Conservation (phyloP, 2,113 vertebrate genomes). For the Vanacampus margaritifer region DNA sequence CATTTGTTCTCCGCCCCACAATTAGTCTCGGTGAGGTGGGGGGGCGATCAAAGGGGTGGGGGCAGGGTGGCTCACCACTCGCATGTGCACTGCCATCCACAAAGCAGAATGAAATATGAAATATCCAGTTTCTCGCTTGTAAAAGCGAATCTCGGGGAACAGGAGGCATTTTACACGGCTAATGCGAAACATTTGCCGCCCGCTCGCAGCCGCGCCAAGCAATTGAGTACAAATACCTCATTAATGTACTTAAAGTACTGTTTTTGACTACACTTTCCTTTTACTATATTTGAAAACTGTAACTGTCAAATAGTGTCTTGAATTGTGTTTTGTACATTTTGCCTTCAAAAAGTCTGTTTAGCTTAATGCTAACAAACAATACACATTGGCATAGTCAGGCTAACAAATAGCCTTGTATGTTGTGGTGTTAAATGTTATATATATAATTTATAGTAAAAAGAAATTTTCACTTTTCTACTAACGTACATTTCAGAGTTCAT, state of each 20-base stretch:
- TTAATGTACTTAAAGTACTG: neutral
- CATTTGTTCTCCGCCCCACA: constrained; percentile 96
- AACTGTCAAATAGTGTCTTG: neutral
- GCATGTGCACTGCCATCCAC: constrained; percentile 99
- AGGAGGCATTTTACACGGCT: constrained; percentile 99
- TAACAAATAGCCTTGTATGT: no score
- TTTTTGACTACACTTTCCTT: no score
- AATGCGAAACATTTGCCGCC: constrained; percentile 99
- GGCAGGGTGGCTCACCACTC: constrained; percentile 61
- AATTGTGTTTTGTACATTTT: neutral
- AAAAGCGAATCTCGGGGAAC: constrained; percentile 92
- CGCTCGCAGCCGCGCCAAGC: constrained; percentile 82
- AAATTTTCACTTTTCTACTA: no score
- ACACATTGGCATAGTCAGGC: no score
- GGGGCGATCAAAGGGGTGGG: constrained; percentile 87
- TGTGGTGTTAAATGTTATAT: no score
- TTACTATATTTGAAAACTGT: no score
- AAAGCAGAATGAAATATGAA: constrained; percentile 99
- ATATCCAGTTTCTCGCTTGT: constrained; percentile 99
- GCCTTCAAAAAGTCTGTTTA: neutral
- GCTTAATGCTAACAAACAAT: no score
- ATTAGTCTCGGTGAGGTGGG: constrained; percentile 84
- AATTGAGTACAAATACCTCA: neutral
- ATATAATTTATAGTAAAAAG: no score
- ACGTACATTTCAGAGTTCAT: no score